Evolutionary conservation across 2,113 vertebrate genomes (phyloP).

Genomic region (Eubucco bourcierii): DNA sequence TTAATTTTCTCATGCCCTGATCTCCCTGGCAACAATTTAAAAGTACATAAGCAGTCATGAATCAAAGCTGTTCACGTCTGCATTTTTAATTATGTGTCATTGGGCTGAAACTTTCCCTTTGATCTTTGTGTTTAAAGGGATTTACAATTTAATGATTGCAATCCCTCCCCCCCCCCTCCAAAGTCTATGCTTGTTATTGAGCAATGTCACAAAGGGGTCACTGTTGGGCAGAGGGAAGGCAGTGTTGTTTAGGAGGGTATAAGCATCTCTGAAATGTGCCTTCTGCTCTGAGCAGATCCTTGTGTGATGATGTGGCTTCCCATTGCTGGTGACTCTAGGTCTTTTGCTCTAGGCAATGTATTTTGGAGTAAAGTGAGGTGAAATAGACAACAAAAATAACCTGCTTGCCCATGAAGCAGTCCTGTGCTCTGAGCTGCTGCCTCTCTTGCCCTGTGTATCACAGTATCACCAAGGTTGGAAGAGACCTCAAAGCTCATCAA

Average conservation of each 20-base stretch:
- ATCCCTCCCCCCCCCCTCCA: background rate
- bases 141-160: conserved; percentile 75
- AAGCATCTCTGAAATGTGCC: background rate
- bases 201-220: conserved; percentile 25
- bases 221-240: background rate
- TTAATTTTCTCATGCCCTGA: conserved; percentile 78
- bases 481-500: too few species aligned
- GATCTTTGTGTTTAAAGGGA: conserved; percentile 76
- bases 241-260: background rate
- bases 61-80: conserved; percentile 72
- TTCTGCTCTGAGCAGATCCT: background rate
- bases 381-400: background rate
- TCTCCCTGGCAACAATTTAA: conserved; percentile 80
- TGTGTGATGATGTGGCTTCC: background rate
- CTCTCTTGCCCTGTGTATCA: background rate
- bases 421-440: background rate
- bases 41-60: conserved; percentile 73
- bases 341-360: background rate
- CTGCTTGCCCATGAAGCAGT: background rate
- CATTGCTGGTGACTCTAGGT: background rate
- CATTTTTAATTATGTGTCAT: conserved; percentile 77
- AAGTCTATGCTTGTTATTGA: conserved; percentile 39
- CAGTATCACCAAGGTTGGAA: too few species aligned
- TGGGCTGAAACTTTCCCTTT: conserved; percentile 76
- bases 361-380: background rate